Conservation (phyloP, 2,888 invertebrate species). For the Napeogenes sylphis region DNA sequence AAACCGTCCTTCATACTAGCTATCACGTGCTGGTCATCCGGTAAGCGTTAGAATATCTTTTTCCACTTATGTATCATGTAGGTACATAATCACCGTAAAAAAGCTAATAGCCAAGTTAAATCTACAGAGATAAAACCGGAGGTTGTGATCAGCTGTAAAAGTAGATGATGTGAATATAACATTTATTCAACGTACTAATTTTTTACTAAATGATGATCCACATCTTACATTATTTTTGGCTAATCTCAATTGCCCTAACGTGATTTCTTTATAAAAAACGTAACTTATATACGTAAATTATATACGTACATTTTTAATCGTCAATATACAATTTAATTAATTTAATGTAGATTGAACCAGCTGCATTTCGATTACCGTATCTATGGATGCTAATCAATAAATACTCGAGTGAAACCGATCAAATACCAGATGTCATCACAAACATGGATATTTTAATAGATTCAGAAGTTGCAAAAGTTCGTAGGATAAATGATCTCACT, state of each 20-base stretch:
- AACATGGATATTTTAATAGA: conserved; percentile 51
- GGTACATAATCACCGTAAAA: too few relatives aligned
- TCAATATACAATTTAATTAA: background rate
- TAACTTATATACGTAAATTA: conserved; percentile 39
- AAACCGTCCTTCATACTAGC: conserved; percentile 18
- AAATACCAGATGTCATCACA: conserved; percentile 38
- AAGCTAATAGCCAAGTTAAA: background rate
- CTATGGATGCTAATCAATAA: conserved; percentile 56
- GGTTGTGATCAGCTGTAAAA: conserved; percentile 37
- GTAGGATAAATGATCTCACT: conserved; percentile 28
- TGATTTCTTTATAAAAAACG: conserved; percentile 66
- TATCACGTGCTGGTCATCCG: conserved; percentile 21
- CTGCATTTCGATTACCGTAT: conserved; percentile 79
- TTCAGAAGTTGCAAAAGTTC: conserved; percentile 49
- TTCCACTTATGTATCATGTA: too few relatives aligned
- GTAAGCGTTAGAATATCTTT: conserved; percentile 10
- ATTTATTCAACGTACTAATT: conserved; percentile 38
- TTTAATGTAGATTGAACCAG: conserved; percentile 39
- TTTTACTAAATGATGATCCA: conserved; percentile 38
- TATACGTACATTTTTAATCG: background rate
- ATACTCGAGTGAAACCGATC: conserved; percentile 19
- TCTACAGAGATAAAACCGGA: background rate
- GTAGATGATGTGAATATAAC: conserved; percentile 43
- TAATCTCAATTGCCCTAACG: conserved; percentile 52
- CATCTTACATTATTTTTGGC: conserved; percentile 52